phyloP scores from a whole-genome alignment of 2,888 invertebrate species.

The Zygothrica quintamaculata region DNA sequence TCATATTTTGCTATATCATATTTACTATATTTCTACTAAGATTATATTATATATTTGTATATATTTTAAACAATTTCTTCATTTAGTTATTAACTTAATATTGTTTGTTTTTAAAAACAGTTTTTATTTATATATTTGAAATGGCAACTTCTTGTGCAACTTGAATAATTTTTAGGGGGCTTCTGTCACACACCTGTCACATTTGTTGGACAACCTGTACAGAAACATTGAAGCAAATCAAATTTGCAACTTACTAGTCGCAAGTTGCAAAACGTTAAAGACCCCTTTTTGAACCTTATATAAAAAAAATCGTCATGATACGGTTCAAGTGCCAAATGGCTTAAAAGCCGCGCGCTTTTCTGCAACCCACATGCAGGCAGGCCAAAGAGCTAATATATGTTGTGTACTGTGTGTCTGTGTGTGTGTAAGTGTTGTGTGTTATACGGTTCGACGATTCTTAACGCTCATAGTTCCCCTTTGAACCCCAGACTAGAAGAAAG shows the following conservation, averaged over 20 bases:
- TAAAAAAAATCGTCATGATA: slow-evolving; percentile 58
- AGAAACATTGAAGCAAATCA: slow-evolving; percentile 42
- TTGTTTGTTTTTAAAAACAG: too few relatives aligned
- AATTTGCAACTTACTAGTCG: slow-evolving; percentile 37
- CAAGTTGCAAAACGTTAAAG: slow-evolving; percentile 1
- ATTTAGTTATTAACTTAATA: too few relatives aligned
- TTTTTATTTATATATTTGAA: too few relatives aligned
- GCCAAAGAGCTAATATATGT: slow-evolving; percentile 15
- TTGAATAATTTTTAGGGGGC: neutral
- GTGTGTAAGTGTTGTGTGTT: slow-evolving; percentile 49
- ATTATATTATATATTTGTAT: too few relatives aligned
- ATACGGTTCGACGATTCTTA: slow-evolving; percentile 73
- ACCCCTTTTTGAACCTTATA: slow-evolving; percentile 4
- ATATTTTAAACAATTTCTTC: too few relatives aligned
- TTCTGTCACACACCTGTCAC: slow-evolving; percentile 29
- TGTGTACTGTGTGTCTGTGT: slow-evolving; percentile 14
- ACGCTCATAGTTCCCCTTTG: slow-evolving; percentile 76
- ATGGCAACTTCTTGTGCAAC: too few relatives aligned
- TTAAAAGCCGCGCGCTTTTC: slow-evolving; percentile 64
- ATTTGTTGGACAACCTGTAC: neutral
- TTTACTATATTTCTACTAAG: too few relatives aligned
- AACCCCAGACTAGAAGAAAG: slow-evolving; percentile 62
- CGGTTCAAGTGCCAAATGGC: slow-evolving; percentile 73
- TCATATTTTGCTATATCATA: too few relatives aligned
- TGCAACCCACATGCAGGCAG: slow-evolving; percentile 54